phyloP scores from a whole-genome alignment of 2,888 invertebrate species.

The Lepidocyrtinus sp. region DNA sequence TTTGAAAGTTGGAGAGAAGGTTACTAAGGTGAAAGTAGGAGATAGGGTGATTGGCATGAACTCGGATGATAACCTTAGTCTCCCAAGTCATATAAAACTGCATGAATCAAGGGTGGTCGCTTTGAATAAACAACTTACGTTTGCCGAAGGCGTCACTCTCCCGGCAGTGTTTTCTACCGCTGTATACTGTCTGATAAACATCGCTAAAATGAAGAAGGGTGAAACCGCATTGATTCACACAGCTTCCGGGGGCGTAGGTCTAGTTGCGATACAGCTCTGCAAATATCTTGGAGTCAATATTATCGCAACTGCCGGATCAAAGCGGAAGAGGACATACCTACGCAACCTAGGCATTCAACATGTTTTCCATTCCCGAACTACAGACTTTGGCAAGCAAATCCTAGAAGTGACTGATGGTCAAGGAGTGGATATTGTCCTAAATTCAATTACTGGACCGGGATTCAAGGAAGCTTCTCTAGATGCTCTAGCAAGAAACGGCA shows the following conservation, averaged over 20 bases:
- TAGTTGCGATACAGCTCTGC: constrained; percentile 57
- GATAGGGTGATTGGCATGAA: constrained; percentile 43
- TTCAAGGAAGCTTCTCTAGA: constrained; percentile 57
- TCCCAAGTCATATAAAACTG: constrained; percentile 38
- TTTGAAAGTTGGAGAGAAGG: not conserved
- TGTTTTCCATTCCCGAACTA: constrained; percentile 55
- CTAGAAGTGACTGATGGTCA: constrained; percentile 32
- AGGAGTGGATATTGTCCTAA: constrained; percentile 59
- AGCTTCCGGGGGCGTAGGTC: constrained; percentile 60
- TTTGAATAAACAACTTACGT: constrained; percentile 13
- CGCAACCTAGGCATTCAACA: constrained; percentile 51
- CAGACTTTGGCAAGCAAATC: constrained; percentile 44
- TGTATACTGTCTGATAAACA: constrained; percentile 21
- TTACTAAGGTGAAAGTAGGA: constrained; percentile 34
- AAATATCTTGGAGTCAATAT: constrained; percentile 41
- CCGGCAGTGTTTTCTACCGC: constrained; percentile 37
- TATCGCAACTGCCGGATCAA: constrained; percentile 57
- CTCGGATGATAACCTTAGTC: not conserved
- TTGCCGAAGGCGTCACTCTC: constrained; percentile 36
- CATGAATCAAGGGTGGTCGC: not conserved
- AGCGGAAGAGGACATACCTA: constrained; percentile 52
- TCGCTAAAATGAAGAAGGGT: constrained; percentile 23
- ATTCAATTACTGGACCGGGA: constrained; percentile 47
- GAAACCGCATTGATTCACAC: constrained; percentile 55
- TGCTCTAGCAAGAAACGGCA: constrained; percentile 32